Base-by-base conservation (phyloP, 2,113 vertebrate species). In the Hassar affinis region DNA sequence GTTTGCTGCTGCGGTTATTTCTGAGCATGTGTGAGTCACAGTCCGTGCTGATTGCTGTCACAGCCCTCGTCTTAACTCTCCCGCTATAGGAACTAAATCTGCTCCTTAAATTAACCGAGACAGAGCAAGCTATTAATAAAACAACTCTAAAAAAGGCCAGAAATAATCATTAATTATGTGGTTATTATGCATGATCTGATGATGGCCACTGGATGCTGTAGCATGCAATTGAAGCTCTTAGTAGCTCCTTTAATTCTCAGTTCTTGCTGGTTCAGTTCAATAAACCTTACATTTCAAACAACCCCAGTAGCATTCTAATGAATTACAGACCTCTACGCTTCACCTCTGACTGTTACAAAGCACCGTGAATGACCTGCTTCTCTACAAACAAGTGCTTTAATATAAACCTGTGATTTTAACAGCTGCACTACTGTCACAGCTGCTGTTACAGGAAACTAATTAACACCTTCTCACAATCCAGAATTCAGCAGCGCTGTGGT, bases 1-100 rank as follows among this genome's bases (percentile, higher is more conserved):
- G 81, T 82, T 52, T 75, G 69, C 71, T 76, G 42, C 38, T 35
- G 47, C 5, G 47, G 45, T 77, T 83, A 83, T 83, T 83, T 83
- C 35, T 66, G 72, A 66, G 6, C 59, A 1, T 35, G 56, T 78
- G 52, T 78, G 75, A 78, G 35, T 42, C 81, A 64, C 45, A 38
- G 42, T 35, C 42, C 15, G 81, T 22, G 81, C 57, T 64, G 45
- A 61, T 49, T 45, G 54, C 52, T 59, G 52, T 59, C 35, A 74
- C 9, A 9, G 27, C 57, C 27, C 27, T 35, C 10, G 9, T 18
- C 18, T 72, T 72, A 11, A 68, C 64, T 27, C 66, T 45, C 45
- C 14, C 0, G n/a, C 30, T 30, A 75, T 10, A 51, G 47, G 30
- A 27, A 3, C 69, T 0, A 25, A 71, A 71, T n/a, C 68, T 47